A percentile compares a stretch with the other conserved stretches of the same genome.
Evolutionary conservation across 2,113 vertebrate genomes (phyloP).

Genomic region (Pholis gunnellus): DNA sequence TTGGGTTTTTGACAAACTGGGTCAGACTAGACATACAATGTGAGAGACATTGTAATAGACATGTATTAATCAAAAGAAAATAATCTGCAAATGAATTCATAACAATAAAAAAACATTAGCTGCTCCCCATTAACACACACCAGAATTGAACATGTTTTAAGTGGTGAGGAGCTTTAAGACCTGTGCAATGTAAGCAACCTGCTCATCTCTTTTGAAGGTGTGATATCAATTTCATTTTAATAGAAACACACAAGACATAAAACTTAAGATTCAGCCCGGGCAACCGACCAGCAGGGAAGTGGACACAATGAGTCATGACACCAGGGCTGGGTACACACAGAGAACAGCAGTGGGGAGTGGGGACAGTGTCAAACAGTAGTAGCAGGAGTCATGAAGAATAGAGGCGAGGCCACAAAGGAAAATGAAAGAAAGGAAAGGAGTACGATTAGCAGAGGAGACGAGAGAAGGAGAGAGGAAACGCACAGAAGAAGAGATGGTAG

Average conservation of each 20-base stretch:
- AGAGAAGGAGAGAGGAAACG: slow-evolving; percentile 6
- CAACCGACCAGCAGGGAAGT: background rate
- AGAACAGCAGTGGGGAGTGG: background rate
- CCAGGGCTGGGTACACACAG: background rate
- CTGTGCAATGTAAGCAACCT: background rate
- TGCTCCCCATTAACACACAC: background rate
- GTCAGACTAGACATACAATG: background rate
- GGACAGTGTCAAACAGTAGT: background rate
- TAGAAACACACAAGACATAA: background rate
- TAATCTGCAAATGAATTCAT: background rate
- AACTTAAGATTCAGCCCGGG: background rate
- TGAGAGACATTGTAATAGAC: background rate
- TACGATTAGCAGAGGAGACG: background rate
- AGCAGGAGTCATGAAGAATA: background rate
- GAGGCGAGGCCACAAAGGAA: background rate
- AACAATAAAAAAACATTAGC: background rate
- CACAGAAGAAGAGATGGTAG: background rate
- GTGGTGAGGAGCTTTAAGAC: background rate
- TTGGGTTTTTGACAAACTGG: background rate
- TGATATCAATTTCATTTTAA: background rate
- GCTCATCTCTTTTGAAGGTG: background rate
- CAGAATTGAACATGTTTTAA: too few relatives aligned
- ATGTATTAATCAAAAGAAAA: background rate
- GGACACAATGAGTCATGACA: slow-evolving; percentile 25
- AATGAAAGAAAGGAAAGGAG: background rate